Base-by-base conservation (phyloP, 1,140 invertebrate genomes). In the Papilio polyxenes region DNA sequence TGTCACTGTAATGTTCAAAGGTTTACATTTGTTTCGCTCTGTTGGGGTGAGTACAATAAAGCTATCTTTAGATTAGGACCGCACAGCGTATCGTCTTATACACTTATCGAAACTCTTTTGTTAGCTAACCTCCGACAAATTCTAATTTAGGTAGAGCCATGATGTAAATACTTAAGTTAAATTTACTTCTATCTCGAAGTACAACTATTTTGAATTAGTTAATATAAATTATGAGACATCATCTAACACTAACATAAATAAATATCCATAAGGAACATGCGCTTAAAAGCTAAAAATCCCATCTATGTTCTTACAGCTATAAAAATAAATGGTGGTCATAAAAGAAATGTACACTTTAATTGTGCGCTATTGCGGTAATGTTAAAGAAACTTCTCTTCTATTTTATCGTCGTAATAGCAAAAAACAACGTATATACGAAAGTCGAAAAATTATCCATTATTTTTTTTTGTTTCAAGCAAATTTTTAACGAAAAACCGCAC, bases 371-470 rank as follows among this genome's bases (percentile, higher is more conserved):
- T 72, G 31, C 65, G 65, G 65, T 72, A 72, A 72, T 37, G 31
- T 72, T 9, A 72, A 37, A 72, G 11, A 23, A 37, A 72, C 65
- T 72, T 40, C 4, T 37, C 23, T 40, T 40, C 31, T 72, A 72
- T 72, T 72, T 72, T 37, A 72, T 37, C 65, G 65, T 72, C 65
- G 65, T 72, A 72, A 72, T 10, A 37, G 65, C 6, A 72, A 72
- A 37, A 72, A 72, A 31, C 31, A 11, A 37, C 65, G 11, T 13
- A 72, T 15, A 37, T 40, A 40, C 65, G 40, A 72, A 72, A 40
- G 4, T 37, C 37, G 65, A 72, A 11, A 72, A 72, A 72, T 72
- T 72, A 23, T 15, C 31, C 15, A 15, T 31, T 11, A 72, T 40
- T 15, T 5, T 15, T 72, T 72, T 72, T 37, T 40, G 23, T 72